Evolutionary conservation across 2,113 vertebrate species (phyloP), one percentile per base, ranked within the genome.

Genomic region (Spea bombifrons): DNA sequence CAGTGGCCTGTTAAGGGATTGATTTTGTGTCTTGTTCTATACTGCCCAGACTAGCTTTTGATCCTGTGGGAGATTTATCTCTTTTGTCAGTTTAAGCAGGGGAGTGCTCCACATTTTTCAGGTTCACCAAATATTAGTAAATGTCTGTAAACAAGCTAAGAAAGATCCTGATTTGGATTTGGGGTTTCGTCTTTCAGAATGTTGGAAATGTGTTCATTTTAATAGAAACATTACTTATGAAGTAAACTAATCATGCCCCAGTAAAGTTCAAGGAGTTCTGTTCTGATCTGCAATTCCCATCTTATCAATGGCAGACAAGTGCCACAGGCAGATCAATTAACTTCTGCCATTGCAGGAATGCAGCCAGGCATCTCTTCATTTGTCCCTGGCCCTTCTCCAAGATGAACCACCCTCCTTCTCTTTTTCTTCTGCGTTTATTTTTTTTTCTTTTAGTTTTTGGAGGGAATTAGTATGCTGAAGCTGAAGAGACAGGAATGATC

Each of bases 381-480:
- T 86, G 86, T 87, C 83, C 79, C 82, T 92, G 90, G 91, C 88
- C 76, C 78, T 85, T 69, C 76, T 87, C 91, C 92, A 92, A 84
- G n/a, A 72, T 68, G 17, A 44, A 44, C 53, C 78, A 64, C 71
- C 68, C 55, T 71, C 71, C 59, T 81, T n/a, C 82, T 83, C 81
- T 83, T 17, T 85, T 84, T 84, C 82, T 83, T 45, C 6, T 30
- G 77, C 70, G 71, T 30, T 30, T 30, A 30, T 30, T 30, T 30
- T 30, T 74, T 85, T 86, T 90, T 86, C 88, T 88, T 85, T 88
- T 92, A 89, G 90, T 92, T 92, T 90, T 93, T 90, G 87, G 15
- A 82, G 9, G 89, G 92, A 92, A 93, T 93, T 92, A 90, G 93
- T 93, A 90, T 87, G 85, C 84, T 81, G 67, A 74, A 80, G 71